These are phyloP conservation scores for Meda fulgida DNA, from an alignment of 2,797 vertebrate species.

Conservation along the genomic window DNA sequence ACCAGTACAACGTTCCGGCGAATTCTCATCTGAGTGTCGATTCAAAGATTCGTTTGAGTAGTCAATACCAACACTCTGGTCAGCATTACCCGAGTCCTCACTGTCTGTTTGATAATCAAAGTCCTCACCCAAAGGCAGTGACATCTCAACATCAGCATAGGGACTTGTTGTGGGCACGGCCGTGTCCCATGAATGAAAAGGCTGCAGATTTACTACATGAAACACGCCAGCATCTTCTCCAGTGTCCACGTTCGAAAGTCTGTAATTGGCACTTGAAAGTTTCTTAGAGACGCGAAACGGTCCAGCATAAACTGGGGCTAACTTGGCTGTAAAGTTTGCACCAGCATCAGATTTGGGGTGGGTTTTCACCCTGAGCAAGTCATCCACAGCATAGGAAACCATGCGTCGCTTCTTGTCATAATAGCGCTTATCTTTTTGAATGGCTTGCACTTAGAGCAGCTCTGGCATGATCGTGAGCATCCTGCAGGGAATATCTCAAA, in stretches of 20 bases:
- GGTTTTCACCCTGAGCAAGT: not conserved
- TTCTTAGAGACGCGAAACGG: not conserved
- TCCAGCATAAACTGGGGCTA: not conserved
- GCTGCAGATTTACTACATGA: not conserved
- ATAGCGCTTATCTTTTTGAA: not conserved
- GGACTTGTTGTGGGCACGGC: not conserved
- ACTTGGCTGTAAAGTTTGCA: not conserved
- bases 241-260: not conserved
- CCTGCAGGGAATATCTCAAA: too few species aligned
- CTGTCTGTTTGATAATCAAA: not conserved
- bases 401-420: not conserved
- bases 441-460: too few species aligned
- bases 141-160: not conserved
- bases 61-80: not conserved
- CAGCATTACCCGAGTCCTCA: not conserved
- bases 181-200: not conserved
- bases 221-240: not conserved
- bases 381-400: not conserved
- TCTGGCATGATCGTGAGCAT: too few species aligned
- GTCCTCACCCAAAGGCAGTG: not conserved
- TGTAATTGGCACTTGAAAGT: constrained; percentile 6
- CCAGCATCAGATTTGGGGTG: not conserved
- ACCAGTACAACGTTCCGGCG: too few species aligned
- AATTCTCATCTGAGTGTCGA: too few species aligned
- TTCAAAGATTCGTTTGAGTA: not conserved